These are phyloP conservation scores for Ophonus ardosiacus DNA, from an alignment of 2,888 invertebrate species.

Conservation along the genomic window DNA sequence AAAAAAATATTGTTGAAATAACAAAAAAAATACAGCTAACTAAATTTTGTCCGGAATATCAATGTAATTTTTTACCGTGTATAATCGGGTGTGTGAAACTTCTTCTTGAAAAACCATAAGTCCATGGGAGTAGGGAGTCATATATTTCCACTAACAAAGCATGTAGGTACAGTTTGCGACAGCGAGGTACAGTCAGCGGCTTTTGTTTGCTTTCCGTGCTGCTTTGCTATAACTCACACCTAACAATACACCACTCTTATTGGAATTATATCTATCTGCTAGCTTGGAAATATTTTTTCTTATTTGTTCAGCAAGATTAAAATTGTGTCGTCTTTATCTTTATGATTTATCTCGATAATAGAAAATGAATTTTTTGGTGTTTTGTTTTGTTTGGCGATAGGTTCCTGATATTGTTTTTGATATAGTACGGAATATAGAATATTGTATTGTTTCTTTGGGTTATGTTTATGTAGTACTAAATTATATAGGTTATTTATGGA, in stretches of 20 bases:
- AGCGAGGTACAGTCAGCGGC: neutral
- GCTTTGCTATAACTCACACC: neutral
- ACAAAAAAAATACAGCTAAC: too few relatives aligned
- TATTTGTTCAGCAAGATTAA: neutral
- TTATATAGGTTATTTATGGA: neutral
- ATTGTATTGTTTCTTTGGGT: neutral
- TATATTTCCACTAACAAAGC: neutral
- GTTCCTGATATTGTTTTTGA: neutral
- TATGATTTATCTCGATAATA: neutral
- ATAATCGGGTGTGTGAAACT: neutral
- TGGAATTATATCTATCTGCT: neutral
- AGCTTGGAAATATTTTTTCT: neutral
- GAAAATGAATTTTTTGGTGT: neutral
- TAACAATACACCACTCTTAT: neutral
- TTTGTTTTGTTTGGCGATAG: neutral
- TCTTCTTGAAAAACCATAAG: neutral
- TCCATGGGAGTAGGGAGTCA: neutral
- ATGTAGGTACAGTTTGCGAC: neutral
- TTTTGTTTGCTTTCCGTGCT: neutral
- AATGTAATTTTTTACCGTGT: too few relatives aligned
- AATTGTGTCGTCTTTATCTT: neutral
- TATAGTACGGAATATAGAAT: neutral
- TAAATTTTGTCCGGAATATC: too few relatives aligned
- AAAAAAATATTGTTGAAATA: too few relatives aligned
- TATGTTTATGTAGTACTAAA: neutral